phyloP scores from a whole-genome alignment of 2,888 invertebrate species.

The Macropis europaea region DNA sequence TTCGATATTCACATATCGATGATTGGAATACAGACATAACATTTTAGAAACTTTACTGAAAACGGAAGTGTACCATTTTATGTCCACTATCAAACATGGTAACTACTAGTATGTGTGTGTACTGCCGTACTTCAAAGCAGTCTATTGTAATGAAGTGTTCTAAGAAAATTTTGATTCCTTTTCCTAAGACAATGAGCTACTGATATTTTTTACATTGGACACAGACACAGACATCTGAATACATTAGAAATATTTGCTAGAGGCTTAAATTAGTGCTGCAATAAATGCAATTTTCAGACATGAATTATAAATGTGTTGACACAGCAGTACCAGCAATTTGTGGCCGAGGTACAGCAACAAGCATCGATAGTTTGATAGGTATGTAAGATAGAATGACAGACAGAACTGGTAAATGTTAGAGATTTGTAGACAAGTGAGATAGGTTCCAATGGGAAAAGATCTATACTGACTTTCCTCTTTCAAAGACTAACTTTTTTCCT shows the following conservation, averaged over 20 bases:
- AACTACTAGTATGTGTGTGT: conserved; percentile 47
- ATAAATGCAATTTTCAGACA: conserved; percentile 72
- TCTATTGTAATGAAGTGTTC: conserved; percentile 14
- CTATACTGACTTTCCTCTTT: background rate
- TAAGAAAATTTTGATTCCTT: conserved; percentile 30
- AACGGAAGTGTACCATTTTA: conserved; percentile 19
- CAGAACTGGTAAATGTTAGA: conserved; percentile 61
- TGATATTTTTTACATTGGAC: conserved; percentile 32
- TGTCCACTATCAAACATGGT: conserved; percentile 17
- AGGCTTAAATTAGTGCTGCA: conserved; percentile 68
- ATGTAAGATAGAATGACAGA: conserved; percentile 71
- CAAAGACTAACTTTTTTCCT: background rate
- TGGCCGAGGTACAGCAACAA: conserved; percentile 79
- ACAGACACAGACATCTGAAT: conserved; percentile 26
- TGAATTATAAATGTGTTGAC: conserved; percentile 72
- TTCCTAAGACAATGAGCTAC: conserved; percentile 46
- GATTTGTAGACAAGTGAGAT: conserved; percentile 58
- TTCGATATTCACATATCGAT: conserved; percentile 5
- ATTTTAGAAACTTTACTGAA: background rate
- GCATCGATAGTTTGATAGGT: conserved; percentile 77
- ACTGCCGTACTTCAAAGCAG: conserved; percentile 71
- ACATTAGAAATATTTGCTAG: conserved; percentile 49
- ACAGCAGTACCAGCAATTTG: conserved; percentile 77
- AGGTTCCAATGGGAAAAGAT: conserved; percentile 46
- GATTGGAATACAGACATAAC: conserved; percentile 1